A percentile compares a stretch with the other conserved stretches of the same genome.
phyloP scores from a whole-genome alignment of 2,888 invertebrate genomes.

The Metacarcinus magister region DNA sequence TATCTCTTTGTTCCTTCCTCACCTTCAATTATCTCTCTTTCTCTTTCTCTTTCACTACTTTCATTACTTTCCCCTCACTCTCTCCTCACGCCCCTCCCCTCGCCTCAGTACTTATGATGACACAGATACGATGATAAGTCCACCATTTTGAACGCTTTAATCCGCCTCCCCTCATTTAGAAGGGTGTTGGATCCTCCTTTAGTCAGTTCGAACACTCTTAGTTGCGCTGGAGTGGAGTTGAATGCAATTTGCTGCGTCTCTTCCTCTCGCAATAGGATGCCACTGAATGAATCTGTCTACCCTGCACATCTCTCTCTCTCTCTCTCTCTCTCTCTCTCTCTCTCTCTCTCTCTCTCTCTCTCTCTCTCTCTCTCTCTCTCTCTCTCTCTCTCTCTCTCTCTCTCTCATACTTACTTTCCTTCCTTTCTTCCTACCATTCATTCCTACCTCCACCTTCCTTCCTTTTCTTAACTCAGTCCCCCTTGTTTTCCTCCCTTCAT shows the following conservation, averaged over 20 bases:
- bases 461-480: no score
- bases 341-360: constrained; percentile 26
- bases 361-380: constrained; percentile 26
- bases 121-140: not conserved
- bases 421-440: no score
- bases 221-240: not conserved
- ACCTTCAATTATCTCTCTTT: not conserved
- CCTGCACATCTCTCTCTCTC: constrained; percentile 6
- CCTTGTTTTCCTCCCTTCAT: no score
- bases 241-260: not conserved
- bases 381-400: not conserved
- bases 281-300: not conserved
- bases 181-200: constrained; percentile 6
- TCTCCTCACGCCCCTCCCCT: not conserved
- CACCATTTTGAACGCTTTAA: not conserved
- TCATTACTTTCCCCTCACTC: not conserved
- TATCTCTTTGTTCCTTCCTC: constrained; percentile 4
- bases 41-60: constrained; percentile 21
- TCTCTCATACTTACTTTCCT: no score
- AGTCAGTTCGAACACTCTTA: not conserved
- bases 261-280: not conserved
- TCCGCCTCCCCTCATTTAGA: not conserved
- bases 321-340: constrained; percentile 26
- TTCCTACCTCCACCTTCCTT: no score
- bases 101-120: not conserved